Conservation (phyloP, 2,888 invertebrate species). For the Quadriops clusia region DNA sequence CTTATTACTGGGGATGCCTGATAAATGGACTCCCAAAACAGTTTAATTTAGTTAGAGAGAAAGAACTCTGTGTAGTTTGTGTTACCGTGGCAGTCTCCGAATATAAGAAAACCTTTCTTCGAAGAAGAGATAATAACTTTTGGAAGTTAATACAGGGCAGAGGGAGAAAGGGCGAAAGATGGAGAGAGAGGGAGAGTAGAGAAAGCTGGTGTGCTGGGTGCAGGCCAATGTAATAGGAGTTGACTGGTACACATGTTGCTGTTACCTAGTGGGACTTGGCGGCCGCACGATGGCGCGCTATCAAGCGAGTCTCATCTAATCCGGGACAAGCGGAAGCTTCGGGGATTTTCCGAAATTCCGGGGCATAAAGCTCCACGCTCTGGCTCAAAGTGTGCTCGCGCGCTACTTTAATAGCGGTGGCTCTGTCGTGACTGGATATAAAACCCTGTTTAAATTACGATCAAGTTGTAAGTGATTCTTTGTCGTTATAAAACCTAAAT, state of each 20-base stretch:
- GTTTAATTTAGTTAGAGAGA: too few relatives aligned
- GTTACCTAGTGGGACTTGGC: constrained; percentile 20
- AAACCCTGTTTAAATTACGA: constrained; percentile 27
- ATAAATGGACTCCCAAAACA: too few relatives aligned
- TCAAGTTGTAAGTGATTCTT: constrained; percentile 19
- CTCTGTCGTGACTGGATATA: constrained; percentile 27
- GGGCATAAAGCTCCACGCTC: constrained; percentile 27
- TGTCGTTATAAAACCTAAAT: constrained; percentile 16
- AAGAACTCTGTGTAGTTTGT: too few relatives aligned
- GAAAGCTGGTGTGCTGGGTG: too few relatives aligned
- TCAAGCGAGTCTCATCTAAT: constrained; percentile 30
- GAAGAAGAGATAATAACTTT: constrained; percentile 20
- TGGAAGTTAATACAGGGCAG: constrained; percentile 22
- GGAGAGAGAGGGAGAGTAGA: too few relatives aligned
- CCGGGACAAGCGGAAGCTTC: constrained; percentile 31
- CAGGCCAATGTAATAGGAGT: constrained; percentile 24
- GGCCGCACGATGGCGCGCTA: constrained; percentile 19
- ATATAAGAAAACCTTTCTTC: constrained; percentile 16
- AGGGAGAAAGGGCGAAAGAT: too few relatives aligned
- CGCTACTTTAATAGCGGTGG: constrained; percentile 24
- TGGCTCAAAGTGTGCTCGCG: too few relatives aligned
- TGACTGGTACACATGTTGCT: constrained; percentile 30
- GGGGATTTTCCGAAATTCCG: constrained; percentile 34
- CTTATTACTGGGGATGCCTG: too few relatives aligned
- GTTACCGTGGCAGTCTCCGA: too few relatives aligned